Base-by-base conservation (phyloP, 2,888 invertebrate genomes). In the Volucella inflata region DNA sequence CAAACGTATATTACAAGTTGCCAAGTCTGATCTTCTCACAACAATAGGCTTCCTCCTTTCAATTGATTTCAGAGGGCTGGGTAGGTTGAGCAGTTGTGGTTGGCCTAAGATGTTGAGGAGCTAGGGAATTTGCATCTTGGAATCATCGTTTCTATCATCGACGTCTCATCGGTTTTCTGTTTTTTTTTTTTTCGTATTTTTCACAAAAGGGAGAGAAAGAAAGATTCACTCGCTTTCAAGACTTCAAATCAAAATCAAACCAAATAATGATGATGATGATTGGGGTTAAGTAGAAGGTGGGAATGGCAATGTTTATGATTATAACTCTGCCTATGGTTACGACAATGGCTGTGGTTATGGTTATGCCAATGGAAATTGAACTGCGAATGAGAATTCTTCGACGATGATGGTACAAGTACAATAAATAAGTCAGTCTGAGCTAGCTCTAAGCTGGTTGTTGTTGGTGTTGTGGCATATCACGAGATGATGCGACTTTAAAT, bases 241-340 rank as follows among this genome's bases (percentile, higher is more conserved):
- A 30, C 75, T 80, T 81, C 80, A 67, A 85, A 85, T 81, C 85
- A 81, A 85, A 85, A 72, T 81, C 76, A 72, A 64, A 85, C 72
- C 76, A 62, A 80, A 76, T 80, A 81, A 81, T 85, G 85, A 76
- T 72, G 85, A 85, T 55, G 81, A 85, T 85, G 85, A 85, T 85
- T 85, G 85, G 85, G 85, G 85, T 85, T 85, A 81, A 85, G 68
- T 81, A 85, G 85, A 85, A 85, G 81, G 85, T 81, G 85, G 81
- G 81, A 85, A 30, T 30, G 30, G 30, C 30, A 6, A 30, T 30
- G 30, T 4, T 30, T 30, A 71, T 71, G 57, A 48, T 50, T 59
- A 46, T 50, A 59, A 71, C 59, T 48, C 48, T 60, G 59, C 14
- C 36, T 14, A 55, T 68, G 55, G 36, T 55, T 51, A 50, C 40